Conservation (phyloP, 1,140 invertebrate genomes). For the Aleiodes sp. region DNA sequence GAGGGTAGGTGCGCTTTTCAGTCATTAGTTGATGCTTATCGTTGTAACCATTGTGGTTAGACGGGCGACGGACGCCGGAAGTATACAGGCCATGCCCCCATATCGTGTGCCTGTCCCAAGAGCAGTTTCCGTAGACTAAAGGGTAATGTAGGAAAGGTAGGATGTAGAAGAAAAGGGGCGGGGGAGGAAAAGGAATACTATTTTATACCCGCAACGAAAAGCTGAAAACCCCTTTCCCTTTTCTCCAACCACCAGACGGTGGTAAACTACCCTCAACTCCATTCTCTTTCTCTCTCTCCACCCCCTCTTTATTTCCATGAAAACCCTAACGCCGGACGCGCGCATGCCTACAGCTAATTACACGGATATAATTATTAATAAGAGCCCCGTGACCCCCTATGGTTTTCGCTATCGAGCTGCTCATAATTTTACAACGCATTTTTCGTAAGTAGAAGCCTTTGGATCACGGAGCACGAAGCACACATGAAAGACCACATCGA, state of each 20-base stretch:
- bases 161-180: not conserved
- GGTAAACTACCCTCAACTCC: slow-evolving; percentile 24
- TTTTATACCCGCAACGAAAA: too few relatives aligned
- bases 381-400: slow-evolving; percentile 35
- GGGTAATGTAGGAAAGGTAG: not conserved
- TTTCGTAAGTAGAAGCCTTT: slow-evolving; percentile 34
- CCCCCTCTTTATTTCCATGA: not conserved
- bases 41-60: slow-evolving; percentile 59
- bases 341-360: slow-evolving; percentile 46
- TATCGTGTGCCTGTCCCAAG: not conserved
- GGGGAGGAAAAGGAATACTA: slow-evolving; percentile 18
- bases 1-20: slow-evolving; percentile 55
- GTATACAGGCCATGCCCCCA: slow-evolving; percentile 15
- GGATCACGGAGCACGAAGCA: slow-evolving; percentile 1
- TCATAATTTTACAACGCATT: slow-evolving; percentile 36
- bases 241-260: not conserved
- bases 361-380: slow-evolving; percentile 51
- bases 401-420: slow-evolving; percentile 30
- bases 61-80: slow-evolving; percentile 36
- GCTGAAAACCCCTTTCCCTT: too few relatives aligned
- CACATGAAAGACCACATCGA: not conserved
- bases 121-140: not conserved
- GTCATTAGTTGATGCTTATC: slow-evolving; percentile 60
- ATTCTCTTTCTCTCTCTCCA: not conserved
- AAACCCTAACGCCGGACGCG: slow-evolving; percentile 10